These are phyloP conservation scores for Hecatera dysodea DNA, from an alignment of 2,888 invertebrate genomes.

Conservation along the genomic window DNA sequence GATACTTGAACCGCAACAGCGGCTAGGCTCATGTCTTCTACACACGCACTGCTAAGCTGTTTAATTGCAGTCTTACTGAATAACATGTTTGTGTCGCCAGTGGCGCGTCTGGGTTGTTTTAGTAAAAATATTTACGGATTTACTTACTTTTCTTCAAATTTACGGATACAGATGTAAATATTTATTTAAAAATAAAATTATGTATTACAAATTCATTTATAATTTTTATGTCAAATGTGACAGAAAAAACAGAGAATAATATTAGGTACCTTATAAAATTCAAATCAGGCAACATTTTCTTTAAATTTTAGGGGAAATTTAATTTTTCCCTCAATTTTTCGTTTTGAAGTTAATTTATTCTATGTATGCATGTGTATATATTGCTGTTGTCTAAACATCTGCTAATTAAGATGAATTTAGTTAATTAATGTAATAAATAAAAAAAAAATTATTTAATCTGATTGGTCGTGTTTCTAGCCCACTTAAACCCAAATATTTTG, in stretches of 20 bases:
- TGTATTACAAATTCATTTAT: too few species aligned
- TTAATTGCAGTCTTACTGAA: conserved; percentile 24
- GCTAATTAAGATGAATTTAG: too few species aligned
- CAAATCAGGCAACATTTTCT: background rate
- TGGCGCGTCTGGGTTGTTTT: background rate
- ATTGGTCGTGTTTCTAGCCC: background rate
- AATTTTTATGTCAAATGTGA: too few species aligned
- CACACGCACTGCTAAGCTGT: conserved; percentile 45
- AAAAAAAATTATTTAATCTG: too few species aligned
- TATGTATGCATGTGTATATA: too few species aligned
- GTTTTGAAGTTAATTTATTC: background rate
- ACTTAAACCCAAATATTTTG: background rate
- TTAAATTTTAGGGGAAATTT: too few species aligned
- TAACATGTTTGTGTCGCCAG: conserved; percentile 3
- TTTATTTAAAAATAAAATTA: too few species aligned
- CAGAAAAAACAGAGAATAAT: too few species aligned
- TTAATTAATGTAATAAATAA: too few species aligned
- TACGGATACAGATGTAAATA: too few species aligned
- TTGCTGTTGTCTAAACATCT: too few species aligned
- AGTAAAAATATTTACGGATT: background rate
- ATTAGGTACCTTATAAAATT: too few species aligned
- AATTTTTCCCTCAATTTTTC: background rate
- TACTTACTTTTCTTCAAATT: background rate
- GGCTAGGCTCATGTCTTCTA: conserved; percentile 21
- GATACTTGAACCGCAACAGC: conserved; percentile 45